Evolutionary conservation across 2,797 vertebrate species (phyloP).

Genomic region (Xiphophorus birchmanni): DNA sequence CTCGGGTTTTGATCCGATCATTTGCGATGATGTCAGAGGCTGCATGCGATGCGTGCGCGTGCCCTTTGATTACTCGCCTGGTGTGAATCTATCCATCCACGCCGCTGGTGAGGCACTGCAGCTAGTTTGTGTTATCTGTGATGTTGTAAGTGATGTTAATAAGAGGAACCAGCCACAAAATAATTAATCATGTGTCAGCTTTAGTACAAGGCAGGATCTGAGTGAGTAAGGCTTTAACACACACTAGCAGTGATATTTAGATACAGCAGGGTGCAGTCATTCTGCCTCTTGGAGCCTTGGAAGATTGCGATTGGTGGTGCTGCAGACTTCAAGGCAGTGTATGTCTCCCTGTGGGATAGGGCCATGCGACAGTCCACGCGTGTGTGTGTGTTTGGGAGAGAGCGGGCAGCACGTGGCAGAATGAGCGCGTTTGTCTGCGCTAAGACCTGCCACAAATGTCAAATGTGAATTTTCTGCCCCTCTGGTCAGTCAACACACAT

Average conservation of each 20-base stretch:
- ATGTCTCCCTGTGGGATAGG: conserved; percentile 63
- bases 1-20: conserved; percentile 44
- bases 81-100: conserved; percentile 30
- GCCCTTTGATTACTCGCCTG: conserved; percentile 13
- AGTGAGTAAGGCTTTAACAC: conserved; percentile 1
- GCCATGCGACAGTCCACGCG: conserved; percentile 46
- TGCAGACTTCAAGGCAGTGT: conserved; percentile 66
- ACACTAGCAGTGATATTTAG: conserved; percentile 57
- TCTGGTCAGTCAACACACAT: conserved; percentile 40
- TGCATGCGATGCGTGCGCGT: conserved; percentile 17
- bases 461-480: conserved; percentile 53
- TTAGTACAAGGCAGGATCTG: conserved; percentile 13
- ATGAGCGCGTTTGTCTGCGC: conserved; percentile 51
- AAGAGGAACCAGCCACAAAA: conserved; percentile 22
- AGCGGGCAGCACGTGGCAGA: conserved; percentile 28
- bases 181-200: conserved; percentile 38
- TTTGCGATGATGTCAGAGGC: conserved; percentile 51
- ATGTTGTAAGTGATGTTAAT: conserved; percentile 44
- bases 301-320: conserved; percentile 61
- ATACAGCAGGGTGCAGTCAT: conserved; percentile 65
- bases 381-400: conserved; percentile 1
- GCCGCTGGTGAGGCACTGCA: conserved; percentile 6
- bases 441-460: conserved; percentile 60
- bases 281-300: conserved; percentile 52
- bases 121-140: conserved; percentile 29